Conservation (phyloP, 1,140 invertebrate species). For the Trichogramma pretiosum region DNA sequence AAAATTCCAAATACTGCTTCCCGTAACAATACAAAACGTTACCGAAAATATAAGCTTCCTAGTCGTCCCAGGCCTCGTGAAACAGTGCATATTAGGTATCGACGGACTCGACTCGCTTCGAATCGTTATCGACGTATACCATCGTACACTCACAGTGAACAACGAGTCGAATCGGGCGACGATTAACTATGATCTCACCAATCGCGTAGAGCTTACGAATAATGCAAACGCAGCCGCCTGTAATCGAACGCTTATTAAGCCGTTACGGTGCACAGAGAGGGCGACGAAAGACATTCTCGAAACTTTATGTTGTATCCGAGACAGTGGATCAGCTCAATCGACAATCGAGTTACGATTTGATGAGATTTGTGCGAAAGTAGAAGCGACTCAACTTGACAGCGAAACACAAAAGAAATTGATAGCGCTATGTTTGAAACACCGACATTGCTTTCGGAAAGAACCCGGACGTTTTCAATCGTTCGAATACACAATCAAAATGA, state of each 20-base stretch:
- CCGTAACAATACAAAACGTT: not conserved
- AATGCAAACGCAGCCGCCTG: not conserved
- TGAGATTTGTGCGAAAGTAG: not conserved
- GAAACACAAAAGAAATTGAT: not conserved
- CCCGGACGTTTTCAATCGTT: slow-evolving; percentile 17
- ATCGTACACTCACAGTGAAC: too few species aligned
- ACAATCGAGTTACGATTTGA: not conserved
- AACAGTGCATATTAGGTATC: not conserved
- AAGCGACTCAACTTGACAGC: not conserved
- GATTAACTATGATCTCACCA: not conserved
- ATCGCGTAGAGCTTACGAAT: not conserved
- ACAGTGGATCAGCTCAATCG: not conserved
- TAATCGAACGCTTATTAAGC: not conserved
- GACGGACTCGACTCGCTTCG: not conserved
- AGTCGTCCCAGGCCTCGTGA: not conserved
- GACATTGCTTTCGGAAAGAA: slow-evolving; percentile 11
- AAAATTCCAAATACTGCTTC: not conserved
- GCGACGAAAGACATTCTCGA: too few species aligned
- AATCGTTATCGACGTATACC: not conserved
- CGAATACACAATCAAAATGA: slow-evolving; percentile 17
- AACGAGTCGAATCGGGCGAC: too few species aligned
- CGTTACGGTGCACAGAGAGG: too few species aligned
- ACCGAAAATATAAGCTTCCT: not conserved
- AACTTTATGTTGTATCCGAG: too few species aligned
- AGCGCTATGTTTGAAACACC: slow-evolving; percentile 3